Evolutionary conservation across 2,888 invertebrate genomes (phyloP).

Genomic region (Ichneumon xanthorius): DNA sequence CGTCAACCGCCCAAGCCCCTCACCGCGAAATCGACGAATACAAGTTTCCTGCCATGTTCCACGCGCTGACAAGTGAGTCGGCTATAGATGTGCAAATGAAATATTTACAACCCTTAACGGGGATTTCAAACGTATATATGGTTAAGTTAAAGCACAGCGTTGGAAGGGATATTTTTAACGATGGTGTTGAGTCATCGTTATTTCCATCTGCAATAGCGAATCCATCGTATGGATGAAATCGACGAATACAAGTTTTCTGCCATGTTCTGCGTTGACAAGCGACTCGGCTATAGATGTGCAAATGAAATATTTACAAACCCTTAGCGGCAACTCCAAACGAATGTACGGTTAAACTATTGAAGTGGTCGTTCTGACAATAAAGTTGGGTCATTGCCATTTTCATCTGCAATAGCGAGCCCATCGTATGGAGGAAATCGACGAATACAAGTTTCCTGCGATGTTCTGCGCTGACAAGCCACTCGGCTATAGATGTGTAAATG

Average conservation of each 20-base stretch:
- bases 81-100: slow-evolving; percentile 1
- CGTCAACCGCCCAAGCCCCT: slow-evolving; percentile 44
- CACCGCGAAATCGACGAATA: slow-evolving; percentile 48
- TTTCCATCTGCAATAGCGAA: too few species aligned
- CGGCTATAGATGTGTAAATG: slow-evolving; percentile 8
- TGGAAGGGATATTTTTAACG: background rate
- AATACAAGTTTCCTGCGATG: slow-evolving; percentile 29
- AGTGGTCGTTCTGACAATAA: background rate
- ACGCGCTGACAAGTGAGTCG: background rate
- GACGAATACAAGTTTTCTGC: slow-evolving; percentile 36
- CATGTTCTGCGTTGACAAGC: background rate
- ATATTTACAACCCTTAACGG: slow-evolving; percentile 13
- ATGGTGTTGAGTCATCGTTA: background rate
- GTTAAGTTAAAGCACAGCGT: too few species aligned
- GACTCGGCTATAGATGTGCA: background rate
- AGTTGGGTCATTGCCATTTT: background rate
- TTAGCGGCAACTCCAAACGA: background rate
- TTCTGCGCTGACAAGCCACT: background rate
- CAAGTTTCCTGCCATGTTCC: slow-evolving; percentile 33
- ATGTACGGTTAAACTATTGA: background rate
- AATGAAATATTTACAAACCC: slow-evolving; percentile 12
- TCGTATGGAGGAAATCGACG: slow-evolving; percentile 18
- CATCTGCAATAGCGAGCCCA: too few species aligned
- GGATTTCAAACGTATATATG: background rate
- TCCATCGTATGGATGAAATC: background rate